Evolutionary conservation across 2,888 invertebrate genomes (phyloP).

Genomic region (Amorpha juglandis): DNA sequence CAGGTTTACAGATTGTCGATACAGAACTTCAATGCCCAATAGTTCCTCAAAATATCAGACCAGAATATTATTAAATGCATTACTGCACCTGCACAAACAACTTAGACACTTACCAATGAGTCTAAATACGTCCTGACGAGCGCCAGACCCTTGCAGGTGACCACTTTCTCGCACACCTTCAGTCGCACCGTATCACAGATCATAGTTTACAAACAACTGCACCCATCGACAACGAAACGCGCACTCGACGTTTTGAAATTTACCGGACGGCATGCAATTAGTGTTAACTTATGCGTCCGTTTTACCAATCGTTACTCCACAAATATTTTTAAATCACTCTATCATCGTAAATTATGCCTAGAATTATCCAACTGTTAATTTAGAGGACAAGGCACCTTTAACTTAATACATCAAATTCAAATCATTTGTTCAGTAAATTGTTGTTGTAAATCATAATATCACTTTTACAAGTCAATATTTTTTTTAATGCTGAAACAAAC

Average conservation of each 20-base stretch:
- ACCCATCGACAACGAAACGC: conserved; percentile 42
- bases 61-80: too few relatives aligned
- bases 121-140: conserved; percentile 72
- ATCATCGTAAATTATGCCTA: neutral
- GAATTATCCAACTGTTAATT: neutral
- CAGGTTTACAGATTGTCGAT: too few relatives aligned
- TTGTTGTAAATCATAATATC: too few relatives aligned
- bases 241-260: conserved; percentile 66
- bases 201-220: conserved; percentile 59
- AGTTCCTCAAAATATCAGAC: too few relatives aligned
- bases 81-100: neutral
- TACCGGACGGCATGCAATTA: conserved; percentile 69
- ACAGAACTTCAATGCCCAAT: too few relatives aligned
- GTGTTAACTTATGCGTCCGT: conserved; percentile 30
- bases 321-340: conserved; percentile 6
- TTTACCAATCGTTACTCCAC: conserved; percentile 20
- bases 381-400: neutral
- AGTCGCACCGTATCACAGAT: conserved; percentile 73
- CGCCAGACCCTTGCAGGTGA: conserved; percentile 72
- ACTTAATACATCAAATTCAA: neutral
- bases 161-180: conserved; percentile 75
- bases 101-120: conserved; percentile 59
- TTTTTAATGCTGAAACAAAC: too few relatives aligned
- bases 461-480: too few relatives aligned
- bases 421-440: too few relatives aligned